Evolutionary conservation across 2,888 invertebrate genomes (phyloP).

Genomic region (Macrosoma leucophasiata): DNA sequence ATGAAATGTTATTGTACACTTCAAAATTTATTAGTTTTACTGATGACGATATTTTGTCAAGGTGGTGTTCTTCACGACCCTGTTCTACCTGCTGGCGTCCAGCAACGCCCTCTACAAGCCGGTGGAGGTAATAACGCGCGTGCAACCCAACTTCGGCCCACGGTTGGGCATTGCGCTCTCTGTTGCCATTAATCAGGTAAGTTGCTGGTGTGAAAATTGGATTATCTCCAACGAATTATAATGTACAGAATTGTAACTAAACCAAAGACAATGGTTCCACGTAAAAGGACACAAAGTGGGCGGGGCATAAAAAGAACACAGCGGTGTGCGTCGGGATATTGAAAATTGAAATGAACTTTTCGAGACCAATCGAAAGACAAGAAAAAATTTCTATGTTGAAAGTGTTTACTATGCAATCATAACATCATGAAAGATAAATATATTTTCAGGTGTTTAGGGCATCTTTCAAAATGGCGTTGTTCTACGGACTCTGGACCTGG

Average conservation of each 20-base stretch:
- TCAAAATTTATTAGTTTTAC: no score
- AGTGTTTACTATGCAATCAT: no score
- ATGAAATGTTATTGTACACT: no score
- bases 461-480: conserved; percentile 96
- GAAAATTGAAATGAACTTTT: no score
- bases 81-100: conserved; percentile 95
- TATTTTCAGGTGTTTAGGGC: conserved; percentile 87
- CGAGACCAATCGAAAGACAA: not conserved
- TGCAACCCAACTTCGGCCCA: conserved; percentile 86
- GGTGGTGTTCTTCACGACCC: conserved; percentile 97
- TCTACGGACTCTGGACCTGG: conserved; percentile 99
- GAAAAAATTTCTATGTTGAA: not conserved
- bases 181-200: conserved; percentile 88
- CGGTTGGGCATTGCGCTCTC: conserved; percentile 89
- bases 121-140: conserved; percentile 87
- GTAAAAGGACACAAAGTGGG: no score
- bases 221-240: no score
- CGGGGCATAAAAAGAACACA: no score
- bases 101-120: conserved; percentile 88
- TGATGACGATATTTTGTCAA: no score
- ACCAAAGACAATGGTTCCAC: no score
- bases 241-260: no score
- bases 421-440: not conserved
- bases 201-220: no score
- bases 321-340: no score